Base-by-base conservation (phyloP, 2,888 invertebrate genomes). In the Laothoe populi region DNA sequence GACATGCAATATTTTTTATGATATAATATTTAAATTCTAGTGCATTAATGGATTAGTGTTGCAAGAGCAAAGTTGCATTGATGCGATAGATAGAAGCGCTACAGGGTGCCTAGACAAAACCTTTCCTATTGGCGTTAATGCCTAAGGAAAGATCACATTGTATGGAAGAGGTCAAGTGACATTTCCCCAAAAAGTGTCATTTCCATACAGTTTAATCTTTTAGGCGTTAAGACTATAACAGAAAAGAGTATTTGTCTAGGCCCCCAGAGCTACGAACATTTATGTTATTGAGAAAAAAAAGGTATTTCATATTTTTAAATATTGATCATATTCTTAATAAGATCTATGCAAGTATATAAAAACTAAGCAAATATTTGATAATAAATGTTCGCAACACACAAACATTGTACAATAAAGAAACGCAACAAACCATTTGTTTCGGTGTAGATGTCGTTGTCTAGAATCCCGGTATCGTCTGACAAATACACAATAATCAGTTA, bases 391-490 rank as follows among this genome's bases (percentile, higher is more conserved):
- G 42, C 53, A 53, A 24, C 38, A 40, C 40, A 26, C 16, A 53
- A 53, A 61, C 44, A 57, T 63, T 16, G 40, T 24, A 61, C 58
- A 40, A 31, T 57, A 61, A 81, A 82, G 80, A 84, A 87, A 89
- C 82, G 82, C 82, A 89, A 92, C 92, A 87, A 92, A 92, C 92
- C 92, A 84, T 91, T 86, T 81, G 78, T 82, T 82, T 84, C 84
- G 84, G 84, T 87, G 91, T 79, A 78, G 87, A 74, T 80, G 84
- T 84, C 88, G 88, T 82, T 84, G 84, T 83, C 89, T 92, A 92
- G 92, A 90, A 91, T 88, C 92, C 92, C 83, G 91, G 90, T 84
- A 91, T 89, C 81, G 90, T 90, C 92, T 92, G 92, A 90, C 87
- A 91, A 91, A 92, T 86, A 91, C 86, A 92, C 83, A 91, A 87